Evolutionary conservation across 2,888 invertebrate genomes (phyloP), one percentile per base, ranked within the genome.

Genomic region (Nemoura dubitans): DNA sequence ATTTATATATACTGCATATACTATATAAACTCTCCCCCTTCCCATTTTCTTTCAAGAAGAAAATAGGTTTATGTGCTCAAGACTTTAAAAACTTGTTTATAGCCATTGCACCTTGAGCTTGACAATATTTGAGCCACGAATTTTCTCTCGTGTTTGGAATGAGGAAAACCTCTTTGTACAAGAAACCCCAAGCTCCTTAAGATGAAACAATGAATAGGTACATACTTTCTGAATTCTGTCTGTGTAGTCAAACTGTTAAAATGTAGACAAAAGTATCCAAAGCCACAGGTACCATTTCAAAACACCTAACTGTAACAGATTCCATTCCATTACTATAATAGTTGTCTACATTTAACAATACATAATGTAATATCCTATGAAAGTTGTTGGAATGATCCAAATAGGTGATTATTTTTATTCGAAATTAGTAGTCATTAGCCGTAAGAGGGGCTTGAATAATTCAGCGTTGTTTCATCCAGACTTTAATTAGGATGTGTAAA

Each of bases 381-480:
- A 78, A 78, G 78, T 78, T 78, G 78, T 78, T 27, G 16, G 28
- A 78, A 78, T 78, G 26, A 78, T 78, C 7, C 59, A 59, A 59
- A 59, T 59, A 59, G 59, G 59, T 59, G 59, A 59, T 59, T 59
- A 59, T 59, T 59, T 59, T 59, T 59, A 59, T 59, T 59, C 59
- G 59, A 28, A 78, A 78, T 78, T 78, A 78, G 78, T 59, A 78
- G 26, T 78, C 78, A 78, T 78, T 78, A 27, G 27, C 78, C 26
- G 78, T 78, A 28, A 59, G 59, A 59, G 59, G 78, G 26, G 78
- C 28, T 78, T 78, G 78, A 78, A 78, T 78, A 78, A 78, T 78
- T 14, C 78, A 78, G 7, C 78, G 26, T 59, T 59, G 59, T 78
- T 78, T 78, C 78, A 78, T 78, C 78, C 78, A 78, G 28, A 10